Evolutionary conservation across 2,888 invertebrate species (phyloP), one percentile per base, ranked within the genome.

Genomic region (Alviniconcha strummeri): DNA sequence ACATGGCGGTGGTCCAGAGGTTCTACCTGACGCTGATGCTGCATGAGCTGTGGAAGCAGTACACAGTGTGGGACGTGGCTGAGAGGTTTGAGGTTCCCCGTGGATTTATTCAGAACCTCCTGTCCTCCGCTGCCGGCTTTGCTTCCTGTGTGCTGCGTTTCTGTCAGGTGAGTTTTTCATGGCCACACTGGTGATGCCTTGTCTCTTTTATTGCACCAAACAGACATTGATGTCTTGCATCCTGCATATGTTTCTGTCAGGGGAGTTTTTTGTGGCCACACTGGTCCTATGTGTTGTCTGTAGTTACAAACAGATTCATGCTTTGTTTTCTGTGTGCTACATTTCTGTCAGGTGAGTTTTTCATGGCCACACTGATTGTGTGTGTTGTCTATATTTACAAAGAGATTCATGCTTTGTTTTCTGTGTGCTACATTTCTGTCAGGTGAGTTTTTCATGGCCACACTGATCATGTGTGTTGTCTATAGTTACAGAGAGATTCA

Each of bases 21-120:
- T 97, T 98, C 94, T 98, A 97, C 93, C 94, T 97, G 85, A 97
- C 98, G 11, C 93, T 99, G 86, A 97, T 98, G 94, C 94, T 99
- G 85, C 95, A 96, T 89, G 97, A 97, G 81, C 90, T 95, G 9
- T 95, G 94, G 94, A 92, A 92, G 81, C 93, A 94, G 88, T 92
- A 92, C 83, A 89, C 93, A 19, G 90, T 94, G 74, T 94, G 94
- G 94, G 90, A 92, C 60, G 94, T 94, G 7, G 96, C 98, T 0
- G 95, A 95, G 71, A 96, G 96, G 94, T 97, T 96, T 93, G 93
- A 94, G 85, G 94, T 97, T 0, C 95, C 96, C 76, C 96, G 98
- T 84, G 98, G 99, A 17, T 95, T 94, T 88, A 95, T 98, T 54
- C 98, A 98, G 94, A 95, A 96, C 84, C 94, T 97, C 67, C 95